Evolutionary conservation across 2,113 vertebrate genomes (phyloP).

Genomic region (Microtus pennsylvanicus): DNA sequence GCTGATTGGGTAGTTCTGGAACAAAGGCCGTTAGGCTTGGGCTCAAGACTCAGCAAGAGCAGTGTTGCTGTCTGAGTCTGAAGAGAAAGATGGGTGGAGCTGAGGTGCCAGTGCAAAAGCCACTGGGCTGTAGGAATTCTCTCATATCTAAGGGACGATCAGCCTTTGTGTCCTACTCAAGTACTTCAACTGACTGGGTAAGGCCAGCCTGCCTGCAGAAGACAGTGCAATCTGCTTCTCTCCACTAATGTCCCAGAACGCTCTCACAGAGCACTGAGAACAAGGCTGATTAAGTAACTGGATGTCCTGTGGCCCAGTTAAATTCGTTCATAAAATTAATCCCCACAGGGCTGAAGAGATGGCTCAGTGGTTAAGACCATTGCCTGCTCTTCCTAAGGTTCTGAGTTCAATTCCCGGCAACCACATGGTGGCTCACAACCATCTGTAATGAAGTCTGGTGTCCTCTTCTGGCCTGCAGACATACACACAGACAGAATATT

Average conservation of each 20-base stretch:
- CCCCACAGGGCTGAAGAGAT: not conserved
- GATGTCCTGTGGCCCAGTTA: not conserved
- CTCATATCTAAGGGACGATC: not conserved
- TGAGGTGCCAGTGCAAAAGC: not conserved
- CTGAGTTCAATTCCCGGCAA: too few species aligned
- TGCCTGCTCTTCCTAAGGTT: too few species aligned
- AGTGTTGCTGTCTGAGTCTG: not conserved
- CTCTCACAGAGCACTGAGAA: not conserved
- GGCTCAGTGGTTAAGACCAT: too few species aligned
- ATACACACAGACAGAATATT: too few species aligned
- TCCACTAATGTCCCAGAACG: not conserved
- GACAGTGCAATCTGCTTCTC: not conserved
- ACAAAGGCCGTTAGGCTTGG: not conserved
- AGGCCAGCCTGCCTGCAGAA: not conserved
- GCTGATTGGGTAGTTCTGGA: not conserved
- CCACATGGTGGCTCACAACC: too few species aligned
- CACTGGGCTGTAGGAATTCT: not conserved
- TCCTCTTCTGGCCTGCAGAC: too few species aligned
- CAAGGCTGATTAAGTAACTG: not conserved
- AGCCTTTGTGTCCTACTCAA: not conserved
- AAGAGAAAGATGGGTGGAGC: not conserved
- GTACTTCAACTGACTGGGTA: not conserved
- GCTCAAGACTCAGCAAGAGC: not conserved
- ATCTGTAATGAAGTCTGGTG: too few species aligned
- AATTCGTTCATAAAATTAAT: constrained; percentile 18